Base-by-base conservation (phyloP, 2,113 vertebrate species). In the Pterocles gutturalis region DNA sequence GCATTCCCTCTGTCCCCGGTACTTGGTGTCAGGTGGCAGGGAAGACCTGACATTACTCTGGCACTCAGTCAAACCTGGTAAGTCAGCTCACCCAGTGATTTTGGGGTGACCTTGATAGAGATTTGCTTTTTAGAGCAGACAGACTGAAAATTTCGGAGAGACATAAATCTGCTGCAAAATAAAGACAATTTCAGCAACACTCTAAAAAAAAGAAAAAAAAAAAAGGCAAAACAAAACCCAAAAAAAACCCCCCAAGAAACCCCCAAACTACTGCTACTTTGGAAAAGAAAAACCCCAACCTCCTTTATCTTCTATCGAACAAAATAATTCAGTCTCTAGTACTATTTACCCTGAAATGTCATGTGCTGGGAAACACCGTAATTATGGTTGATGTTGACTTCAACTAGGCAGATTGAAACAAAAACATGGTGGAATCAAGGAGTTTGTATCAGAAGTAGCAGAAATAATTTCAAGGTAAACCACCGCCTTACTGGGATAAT, bases 321-420 rank as follows among this genome's bases (percentile, higher is more conserved):
- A 84, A 75, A 84, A 61, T 28, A 66, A 41, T 64, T 84, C 36
- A 25, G 17, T 46, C 19, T 78, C 46, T 41, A 54, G 28, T 57
- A 49, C 18, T 49, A 31, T 77, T 66, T 73, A 71, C 41, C 49
- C 57, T 94, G 71, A 87, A 89, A 86, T 15, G 6, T 11, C 36
- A 60, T 0, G 0, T 61, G 62, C 64, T 77, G 28, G 64, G 38
- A 60, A 94, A 60, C 19, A 72, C 34, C n/a, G 53, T 64, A 26
- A 24, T 80, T 55, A 45, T 9, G 28, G 54, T 5, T 62, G 43
- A 46, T 18, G 65, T 5, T 49, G 22, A 43, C 58, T 78, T 83
- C 62, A 89, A 81, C 19, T 22, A 70, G 25, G 36, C 41, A 78
- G 31, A 58, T 4, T 66, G 55, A 93, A 94, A 95, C 11, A 94